phyloP scores from a whole-genome alignment of 1,140 invertebrate species.

The Drosophila truncata region DNA sequence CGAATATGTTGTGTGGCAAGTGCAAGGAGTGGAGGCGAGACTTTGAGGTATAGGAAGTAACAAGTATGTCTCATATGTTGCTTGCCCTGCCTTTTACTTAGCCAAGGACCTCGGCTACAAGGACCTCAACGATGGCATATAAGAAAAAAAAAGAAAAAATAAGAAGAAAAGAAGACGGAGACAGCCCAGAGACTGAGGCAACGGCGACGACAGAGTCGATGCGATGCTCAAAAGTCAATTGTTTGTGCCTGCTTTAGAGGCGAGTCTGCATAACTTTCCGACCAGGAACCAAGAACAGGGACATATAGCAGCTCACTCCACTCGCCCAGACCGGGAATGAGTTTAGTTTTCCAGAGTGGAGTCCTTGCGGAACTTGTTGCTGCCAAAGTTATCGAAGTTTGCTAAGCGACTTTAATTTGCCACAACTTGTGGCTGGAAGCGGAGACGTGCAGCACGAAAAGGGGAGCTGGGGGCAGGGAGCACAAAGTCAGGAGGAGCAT shows the following conservation, averaged over 20 bases:
- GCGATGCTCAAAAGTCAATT: slow-evolving; percentile 77
- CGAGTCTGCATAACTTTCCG: slow-evolving; percentile 68
- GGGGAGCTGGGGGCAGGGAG: neutral
- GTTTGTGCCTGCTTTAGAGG: slow-evolving; percentile 70
- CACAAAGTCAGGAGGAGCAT: neutral
- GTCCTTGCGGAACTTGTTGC: slow-evolving; percentile 51
- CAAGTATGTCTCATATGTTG: slow-evolving; percentile 79
- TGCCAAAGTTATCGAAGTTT: slow-evolving; percentile 56
- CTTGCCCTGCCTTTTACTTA: slow-evolving; percentile 74
- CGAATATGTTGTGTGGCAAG: slow-evolving; percentile 25
- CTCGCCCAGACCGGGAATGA: slow-evolving; percentile 6
- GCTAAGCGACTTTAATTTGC: slow-evolving; percentile 50
- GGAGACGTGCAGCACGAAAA: neutral
- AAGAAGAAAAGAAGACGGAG: neutral
- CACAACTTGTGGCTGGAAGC: slow-evolving; percentile 42
- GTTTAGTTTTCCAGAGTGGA: slow-evolving; percentile 43
- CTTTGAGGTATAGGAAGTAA: slow-evolving; percentile 73
- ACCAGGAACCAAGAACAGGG: slow-evolving; percentile 10
- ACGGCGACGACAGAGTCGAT: slow-evolving; percentile 27
- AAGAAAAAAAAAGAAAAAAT: neutral
- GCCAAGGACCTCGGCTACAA: slow-evolving; percentile 54
- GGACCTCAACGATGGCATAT: slow-evolving; percentile 46
- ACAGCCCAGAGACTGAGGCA: neutral
- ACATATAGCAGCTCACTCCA: slow-evolving; percentile 17
- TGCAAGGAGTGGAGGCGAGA: slow-evolving; percentile 28